Evolutionary conservation across 2,888 invertebrate genomes (phyloP).

Genomic region (Trichopoda pennipes): DNA sequence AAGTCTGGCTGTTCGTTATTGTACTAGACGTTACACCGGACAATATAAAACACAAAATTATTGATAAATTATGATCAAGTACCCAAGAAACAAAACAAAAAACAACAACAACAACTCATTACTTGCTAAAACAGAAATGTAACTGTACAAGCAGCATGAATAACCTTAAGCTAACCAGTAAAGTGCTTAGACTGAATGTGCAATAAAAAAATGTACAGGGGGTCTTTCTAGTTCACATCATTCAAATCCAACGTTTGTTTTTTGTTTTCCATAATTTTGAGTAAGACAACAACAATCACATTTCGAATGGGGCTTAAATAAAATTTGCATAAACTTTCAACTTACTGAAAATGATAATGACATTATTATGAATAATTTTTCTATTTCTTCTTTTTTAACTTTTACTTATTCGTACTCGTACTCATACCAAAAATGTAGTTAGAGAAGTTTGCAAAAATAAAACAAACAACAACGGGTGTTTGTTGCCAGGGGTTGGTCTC

Average conservation of each 20-base stretch:
- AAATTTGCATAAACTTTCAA: slow-evolving; percentile 65
- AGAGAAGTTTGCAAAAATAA: slow-evolving; percentile 2
- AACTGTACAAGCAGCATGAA: neutral
- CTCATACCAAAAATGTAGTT: slow-evolving; percentile 1
- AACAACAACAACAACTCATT: neutral
- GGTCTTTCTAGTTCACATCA: slow-evolving; percentile 11
- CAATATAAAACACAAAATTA: slow-evolving; percentile 1
- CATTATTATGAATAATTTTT: slow-evolving; percentile 40
- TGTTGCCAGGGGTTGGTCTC: neutral
- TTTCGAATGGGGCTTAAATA: slow-evolving; percentile 30
- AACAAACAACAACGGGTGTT: neutral
- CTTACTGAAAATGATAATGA: slow-evolving; percentile 58
- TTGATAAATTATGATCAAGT: slow-evolving; percentile 57
- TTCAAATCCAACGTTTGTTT: slow-evolving; percentile 4
- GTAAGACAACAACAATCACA: slow-evolving; percentile 6
- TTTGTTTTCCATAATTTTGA: neutral
- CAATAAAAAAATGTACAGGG: slow-evolving; percentile 31
- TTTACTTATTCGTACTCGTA: slow-evolving; percentile 31
- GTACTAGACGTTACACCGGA: slow-evolving; percentile 4
- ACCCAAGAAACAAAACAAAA: slow-evolving; percentile 1
- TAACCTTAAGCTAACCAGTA: slow-evolving; percentile 1
- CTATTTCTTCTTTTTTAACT: slow-evolving; percentile 30
- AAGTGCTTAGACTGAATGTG: slow-evolving; percentile 25
- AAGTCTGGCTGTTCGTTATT: slow-evolving; percentile 8
- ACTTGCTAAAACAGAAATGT: slow-evolving; percentile 9